These are phyloP conservation scores for Bergia puertoricense DNA, from an alignment of 92 coral and sea anemone species.

Conservation along the genomic window DNA sequence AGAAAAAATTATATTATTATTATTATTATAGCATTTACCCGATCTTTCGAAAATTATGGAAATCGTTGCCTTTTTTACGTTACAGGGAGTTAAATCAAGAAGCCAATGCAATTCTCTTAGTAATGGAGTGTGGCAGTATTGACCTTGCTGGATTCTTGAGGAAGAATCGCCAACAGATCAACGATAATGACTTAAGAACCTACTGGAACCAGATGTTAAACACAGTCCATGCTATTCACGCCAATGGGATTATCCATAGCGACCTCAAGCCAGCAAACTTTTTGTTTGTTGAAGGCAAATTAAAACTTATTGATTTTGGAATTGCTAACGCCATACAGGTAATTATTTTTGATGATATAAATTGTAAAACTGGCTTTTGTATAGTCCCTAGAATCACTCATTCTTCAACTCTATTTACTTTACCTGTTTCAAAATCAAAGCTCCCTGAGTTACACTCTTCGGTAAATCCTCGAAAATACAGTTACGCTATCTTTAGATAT, in stretches of 20 bases:
- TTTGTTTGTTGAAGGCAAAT: conserved; percentile 87
- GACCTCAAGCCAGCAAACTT: conserved; percentile 99
- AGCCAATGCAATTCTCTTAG: conserved; percentile 71
- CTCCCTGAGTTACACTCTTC: no score
- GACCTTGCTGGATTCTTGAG: conserved; percentile 89
- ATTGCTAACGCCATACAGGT: conserved; percentile 98
- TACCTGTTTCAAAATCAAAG: not conserved
- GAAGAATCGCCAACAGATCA: conserved; percentile 81
- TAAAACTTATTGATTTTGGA: conserved; percentile 95
- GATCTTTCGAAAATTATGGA: no score
- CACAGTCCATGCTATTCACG: conserved; percentile 91
- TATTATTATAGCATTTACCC: no score
- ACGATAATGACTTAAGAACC: conserved; percentile 65
- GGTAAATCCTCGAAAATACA: no score
- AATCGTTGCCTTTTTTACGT: not conserved
- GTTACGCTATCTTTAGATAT: no score
- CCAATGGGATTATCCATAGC: conserved; percentile 85
- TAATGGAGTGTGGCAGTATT: conserved; percentile 92
- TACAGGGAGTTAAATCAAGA: conserved; percentile 89
- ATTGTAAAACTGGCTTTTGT: not conserved
- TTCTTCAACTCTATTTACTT: not conserved
- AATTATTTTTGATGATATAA: not conserved
- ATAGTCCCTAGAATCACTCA: no score
- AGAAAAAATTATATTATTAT: no score
- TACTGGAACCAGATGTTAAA: conserved; percentile 97